Percentiles rank a stretch among this genome's conserved stretches.
Conservation (phyloP, 1,140 invertebrate species). For the Drosophila nebulosa region DNA sequence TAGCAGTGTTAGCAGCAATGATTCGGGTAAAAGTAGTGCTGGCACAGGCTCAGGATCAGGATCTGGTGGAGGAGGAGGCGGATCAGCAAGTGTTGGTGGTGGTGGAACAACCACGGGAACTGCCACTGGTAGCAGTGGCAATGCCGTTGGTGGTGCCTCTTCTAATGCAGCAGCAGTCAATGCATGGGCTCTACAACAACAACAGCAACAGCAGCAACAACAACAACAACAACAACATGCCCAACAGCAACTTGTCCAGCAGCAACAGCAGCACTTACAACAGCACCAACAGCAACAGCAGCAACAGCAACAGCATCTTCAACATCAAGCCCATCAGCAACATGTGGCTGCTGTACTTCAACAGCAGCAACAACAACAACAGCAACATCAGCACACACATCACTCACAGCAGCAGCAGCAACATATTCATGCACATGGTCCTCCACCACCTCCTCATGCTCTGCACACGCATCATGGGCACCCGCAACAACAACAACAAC, state of each 20-base stretch:
- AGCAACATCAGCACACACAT: slow-evolving; percentile 55
- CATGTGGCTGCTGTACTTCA: slow-evolving; percentile 51
- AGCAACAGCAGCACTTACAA: slow-evolving; percentile 68
- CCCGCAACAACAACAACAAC: slow-evolving; percentile 41
- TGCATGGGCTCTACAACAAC: slow-evolving; percentile 57
- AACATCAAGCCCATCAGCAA: slow-evolving; percentile 68
- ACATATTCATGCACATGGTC: slow-evolving; percentile 35
- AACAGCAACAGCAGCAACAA: slow-evolving; percentile 63
- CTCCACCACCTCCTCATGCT: slow-evolving; percentile 46
- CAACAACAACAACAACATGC: slow-evolving; percentile 55
- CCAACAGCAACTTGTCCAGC: slow-evolving; percentile 41
- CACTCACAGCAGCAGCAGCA: slow-evolving; percentile 44
- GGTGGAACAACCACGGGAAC: neutral
- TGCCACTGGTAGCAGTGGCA: too few relatives aligned
- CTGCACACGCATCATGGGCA: slow-evolving; percentile 49
- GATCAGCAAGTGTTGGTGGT: neutral
- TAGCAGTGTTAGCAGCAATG: slow-evolving; percentile 73
- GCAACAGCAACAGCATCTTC: slow-evolving; percentile 55
- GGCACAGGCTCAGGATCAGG: slow-evolving; percentile 10
- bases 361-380: slow-evolving; percentile 42
- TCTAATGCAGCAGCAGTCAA: slow-evolving; percentile 30
- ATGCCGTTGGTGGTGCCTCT: neutral
- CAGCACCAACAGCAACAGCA: slow-evolving; percentile 55
- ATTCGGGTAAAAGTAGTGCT: slow-evolving; percentile 61
- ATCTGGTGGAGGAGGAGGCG: neutral